phyloP scores from a whole-genome alignment of 1,140 invertebrate genomes.

The Aphelenchoides besseyi region DNA sequence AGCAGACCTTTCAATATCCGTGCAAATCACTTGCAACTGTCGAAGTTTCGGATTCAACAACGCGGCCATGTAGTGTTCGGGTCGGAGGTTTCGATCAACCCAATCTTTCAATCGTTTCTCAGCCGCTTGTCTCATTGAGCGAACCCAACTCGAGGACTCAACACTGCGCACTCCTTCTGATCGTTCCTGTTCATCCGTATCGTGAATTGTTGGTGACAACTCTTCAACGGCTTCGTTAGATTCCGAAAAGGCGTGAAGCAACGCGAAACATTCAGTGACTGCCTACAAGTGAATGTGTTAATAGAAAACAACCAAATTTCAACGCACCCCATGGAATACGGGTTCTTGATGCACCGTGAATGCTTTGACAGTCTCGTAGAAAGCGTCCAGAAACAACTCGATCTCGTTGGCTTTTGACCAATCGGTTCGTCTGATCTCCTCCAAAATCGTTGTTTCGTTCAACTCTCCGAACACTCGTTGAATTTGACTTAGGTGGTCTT shows the following conservation, averaged over 20 bases:
- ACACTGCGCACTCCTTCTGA: background rate
- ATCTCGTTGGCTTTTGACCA: conserved; percentile 33
- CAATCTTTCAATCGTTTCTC: conserved; percentile 33
- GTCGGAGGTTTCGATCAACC: conserved; percentile 33
- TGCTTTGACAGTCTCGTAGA: conserved; percentile 45
- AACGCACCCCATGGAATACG: conserved; percentile 31
- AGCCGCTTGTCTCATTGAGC: conserved; percentile 22
- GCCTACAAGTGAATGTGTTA: conserved; percentile 16
- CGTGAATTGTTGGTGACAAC: background rate
- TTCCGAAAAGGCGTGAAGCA: background rate
- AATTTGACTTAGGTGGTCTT: conserved; percentile 30
- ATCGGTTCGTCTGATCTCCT: conserved; percentile 27
- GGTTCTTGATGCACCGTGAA: conserved; percentile 40
- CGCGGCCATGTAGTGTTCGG: conserved; percentile 45
- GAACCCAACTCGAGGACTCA: conserved; percentile 24
- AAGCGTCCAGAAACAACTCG: conserved; percentile 43
- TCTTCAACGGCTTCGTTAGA: background rate
- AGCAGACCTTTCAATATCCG: conserved; percentile 38
- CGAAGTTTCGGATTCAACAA: conserved; percentile 43
- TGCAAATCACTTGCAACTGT: conserved; percentile 46
- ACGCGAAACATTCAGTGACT: conserved; percentile 8
- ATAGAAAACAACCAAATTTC: background rate
- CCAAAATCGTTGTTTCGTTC: conserved; percentile 16
- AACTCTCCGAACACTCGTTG: conserved; percentile 20
- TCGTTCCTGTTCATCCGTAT: background rate